phyloP scores from a whole-genome alignment of 2,113 vertebrate genomes.

The Oreotrochilus melanogaster region DNA sequence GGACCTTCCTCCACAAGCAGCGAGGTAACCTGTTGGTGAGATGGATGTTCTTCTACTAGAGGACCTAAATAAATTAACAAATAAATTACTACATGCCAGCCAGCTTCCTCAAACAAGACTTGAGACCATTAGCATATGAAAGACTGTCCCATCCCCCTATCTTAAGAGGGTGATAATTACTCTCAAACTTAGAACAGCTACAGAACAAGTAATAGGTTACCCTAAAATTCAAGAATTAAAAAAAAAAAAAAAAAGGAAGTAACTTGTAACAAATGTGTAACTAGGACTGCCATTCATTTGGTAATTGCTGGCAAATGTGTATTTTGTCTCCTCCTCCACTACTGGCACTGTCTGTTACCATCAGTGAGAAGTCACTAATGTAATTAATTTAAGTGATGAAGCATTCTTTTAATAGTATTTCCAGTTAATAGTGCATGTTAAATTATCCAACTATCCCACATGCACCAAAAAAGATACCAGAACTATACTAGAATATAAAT shows the following conservation, averaged over 20 bases:
- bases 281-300: not conserved
- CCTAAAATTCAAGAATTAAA: not conserved
- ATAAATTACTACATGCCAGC: not conserved
- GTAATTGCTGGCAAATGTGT: not conserved
- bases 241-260: not conserved
- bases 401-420: not conserved
- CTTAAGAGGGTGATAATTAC: not conserved
- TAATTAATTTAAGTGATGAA: accelerated
- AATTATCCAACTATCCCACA: not conserved
- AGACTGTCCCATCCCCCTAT: not conserved
- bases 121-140: not conserved
- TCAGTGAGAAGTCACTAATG: not conserved
- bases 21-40: conserved; percentile 81
- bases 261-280: not conserved
- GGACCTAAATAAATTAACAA: conserved; percentile 74
- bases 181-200: not conserved
- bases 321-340: not conserved
- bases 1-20: conserved; percentile 84
- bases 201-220: not conserved
- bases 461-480: not conserved
- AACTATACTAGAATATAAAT: not conserved
- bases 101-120: not conserved
- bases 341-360: not conserved
- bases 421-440: not conserved
- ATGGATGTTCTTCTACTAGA: conserved; percentile 86